Evolutionary conservation across 2,888 invertebrate species (phyloP), one percentile per base, ranked within the genome.

Genomic region (Amphipoea lucens): DNA sequence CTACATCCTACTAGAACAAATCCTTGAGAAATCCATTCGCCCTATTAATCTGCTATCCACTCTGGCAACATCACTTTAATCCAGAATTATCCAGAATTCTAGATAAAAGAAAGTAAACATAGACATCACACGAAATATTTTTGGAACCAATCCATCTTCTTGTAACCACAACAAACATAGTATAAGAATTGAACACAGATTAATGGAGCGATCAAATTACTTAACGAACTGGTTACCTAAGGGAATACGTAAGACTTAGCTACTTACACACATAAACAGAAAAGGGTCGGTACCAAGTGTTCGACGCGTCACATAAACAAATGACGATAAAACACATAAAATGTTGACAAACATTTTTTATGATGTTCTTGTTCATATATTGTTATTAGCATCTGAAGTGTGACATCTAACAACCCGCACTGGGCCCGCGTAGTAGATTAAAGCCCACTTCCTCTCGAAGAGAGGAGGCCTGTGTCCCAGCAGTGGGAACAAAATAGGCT

Each of bases 311-410:
- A 72, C 74, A 69, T 81, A 77, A 78, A 80, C 79, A 82, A 86
- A 87, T 74, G 85, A 87, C 83, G 88, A 70, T 14, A 89, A 88
- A 88, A 85, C 76, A 83, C 83, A 79, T 90, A 91, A 90, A 90
- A 90, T 88, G 65, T 87, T 85, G 82, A 83, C 84, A 85, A 90
- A 88, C 87, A 90, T 83, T 89, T 91, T 29, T 92, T 89, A 90
- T 82, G 89, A 88, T 51, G 2, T 48, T 42, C 7, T 51, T 54
- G 54, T 20, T 54, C 54, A 7, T 7, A 54, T 7, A 54, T 20
- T 54, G 1, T 57, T 11, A 0, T n/a, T 57, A n/a, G 57, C 23
- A 57, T 57, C 57, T n/a, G 23, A 23, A 0, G 11, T 11, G 57
- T 23, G 57, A 48, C 48, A 48, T 48, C 48, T 48, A 14, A 48